Evolutionary conservation across 2,113 vertebrate species (phyloP).

Genomic region (Mastomys natalensis): DNA sequence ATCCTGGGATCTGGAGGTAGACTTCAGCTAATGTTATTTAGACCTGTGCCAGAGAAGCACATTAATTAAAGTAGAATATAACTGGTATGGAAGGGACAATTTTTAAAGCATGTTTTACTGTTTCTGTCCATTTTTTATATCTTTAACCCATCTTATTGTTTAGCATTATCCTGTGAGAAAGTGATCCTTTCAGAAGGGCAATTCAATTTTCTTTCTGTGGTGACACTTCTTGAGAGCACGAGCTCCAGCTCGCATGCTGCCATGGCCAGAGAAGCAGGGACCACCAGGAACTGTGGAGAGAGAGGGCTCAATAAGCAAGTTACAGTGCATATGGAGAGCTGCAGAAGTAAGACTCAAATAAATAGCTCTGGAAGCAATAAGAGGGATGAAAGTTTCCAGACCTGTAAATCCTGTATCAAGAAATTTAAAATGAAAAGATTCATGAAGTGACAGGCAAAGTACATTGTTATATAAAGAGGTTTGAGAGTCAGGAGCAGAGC

Average conservation of each 20-base stretch:
- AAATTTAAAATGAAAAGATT: background rate
- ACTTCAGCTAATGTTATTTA: background rate
- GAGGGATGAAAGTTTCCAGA: background rate
- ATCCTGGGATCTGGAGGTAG: background rate
- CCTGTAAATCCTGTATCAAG: background rate
- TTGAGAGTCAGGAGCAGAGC: background rate
- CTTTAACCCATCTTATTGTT: background rate
- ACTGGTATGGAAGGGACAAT: slow-evolving; percentile 63
- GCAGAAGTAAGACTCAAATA: background rate
- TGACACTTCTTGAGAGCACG: slow-evolving; percentile 88
- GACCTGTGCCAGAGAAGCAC: background rate
- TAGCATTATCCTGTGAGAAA: background rate
- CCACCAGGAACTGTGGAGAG: background rate
- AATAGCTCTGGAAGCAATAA: background rate
- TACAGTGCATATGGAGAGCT: background rate
- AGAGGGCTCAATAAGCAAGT: background rate
- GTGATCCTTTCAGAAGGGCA: background rate
- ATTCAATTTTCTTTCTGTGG: slow-evolving; percentile 89
- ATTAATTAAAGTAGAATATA: background rate
- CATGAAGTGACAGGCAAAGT: background rate
- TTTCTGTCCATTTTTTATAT: slow-evolving; percentile 36
- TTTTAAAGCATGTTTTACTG: slow-evolving; percentile 29
- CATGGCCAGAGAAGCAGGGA: slow-evolving; percentile 37
- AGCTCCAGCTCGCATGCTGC: slow-evolving; percentile 89
- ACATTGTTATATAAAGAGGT: background rate